These are phyloP conservation scores for Hylia prasina DNA, from an alignment of 2,113 vertebrate genomes.

Conservation along the genomic window DNA sequence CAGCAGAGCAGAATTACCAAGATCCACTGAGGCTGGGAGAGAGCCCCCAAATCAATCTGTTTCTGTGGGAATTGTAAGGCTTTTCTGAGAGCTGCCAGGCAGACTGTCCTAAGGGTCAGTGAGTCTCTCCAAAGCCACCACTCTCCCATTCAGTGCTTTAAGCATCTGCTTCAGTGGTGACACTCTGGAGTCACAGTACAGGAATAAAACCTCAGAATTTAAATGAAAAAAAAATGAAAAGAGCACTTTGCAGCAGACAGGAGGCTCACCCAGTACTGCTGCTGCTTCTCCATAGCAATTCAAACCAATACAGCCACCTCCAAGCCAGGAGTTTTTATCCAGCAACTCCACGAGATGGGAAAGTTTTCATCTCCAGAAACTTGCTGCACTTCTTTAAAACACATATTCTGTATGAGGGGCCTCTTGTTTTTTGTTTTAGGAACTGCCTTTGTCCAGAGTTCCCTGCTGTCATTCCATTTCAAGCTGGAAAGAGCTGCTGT, in stretches of 20 bases:
- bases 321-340: not conserved
- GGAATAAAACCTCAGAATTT: not conserved
- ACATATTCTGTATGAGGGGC: too few relatives aligned
- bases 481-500: not conserved
- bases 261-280: not conserved
- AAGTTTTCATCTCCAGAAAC: not conserved
- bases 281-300: not conserved
- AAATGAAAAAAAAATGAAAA: too few relatives aligned
- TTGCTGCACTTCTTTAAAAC: not conserved
- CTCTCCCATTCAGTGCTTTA: not conserved
- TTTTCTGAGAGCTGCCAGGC: not conserved
- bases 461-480: rapidly evolving
- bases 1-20: not conserved
- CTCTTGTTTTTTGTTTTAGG: not conserved
- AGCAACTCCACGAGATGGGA: not conserved
- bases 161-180: not conserved
- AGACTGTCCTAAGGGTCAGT: not conserved
- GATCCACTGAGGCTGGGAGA: not conserved
- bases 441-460: not conserved
- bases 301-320: not conserved
- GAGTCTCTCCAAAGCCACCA: not conserved
- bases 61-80: not conserved
- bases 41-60: not conserved
- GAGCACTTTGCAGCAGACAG: not conserved
- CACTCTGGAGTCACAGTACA: not conserved